Conservation (phyloP, 1,140 invertebrate genomes). For the Drosophila serrata region DNA sequence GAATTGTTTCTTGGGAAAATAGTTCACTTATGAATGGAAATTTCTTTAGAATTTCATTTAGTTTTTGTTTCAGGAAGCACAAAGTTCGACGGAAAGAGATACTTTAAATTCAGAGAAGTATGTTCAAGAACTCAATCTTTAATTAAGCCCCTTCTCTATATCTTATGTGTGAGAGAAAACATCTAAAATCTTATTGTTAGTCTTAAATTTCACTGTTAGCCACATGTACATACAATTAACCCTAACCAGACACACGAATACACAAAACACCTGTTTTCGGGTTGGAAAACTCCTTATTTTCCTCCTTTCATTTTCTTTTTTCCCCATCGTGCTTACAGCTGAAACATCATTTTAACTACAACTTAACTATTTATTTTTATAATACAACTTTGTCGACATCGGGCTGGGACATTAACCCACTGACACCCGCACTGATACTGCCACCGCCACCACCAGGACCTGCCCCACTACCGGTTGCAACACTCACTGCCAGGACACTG, state of each 20-base stretch:
- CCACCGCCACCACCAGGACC: constrained; percentile 66
- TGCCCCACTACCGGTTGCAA: constrained; percentile 71
- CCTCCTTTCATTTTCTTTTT: background rate
- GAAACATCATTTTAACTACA: constrained; percentile 76
- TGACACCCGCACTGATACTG: constrained; percentile 8
- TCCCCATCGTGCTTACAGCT: constrained; percentile 62
- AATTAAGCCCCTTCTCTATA: constrained; percentile 8
- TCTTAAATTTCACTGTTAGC: constrained; percentile 46
- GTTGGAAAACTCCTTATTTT: background rate
- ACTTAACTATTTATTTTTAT: constrained; percentile 77
- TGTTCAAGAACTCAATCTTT: background rate
- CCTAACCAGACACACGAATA: constrained; percentile 43
- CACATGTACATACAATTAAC: constrained; percentile 47
- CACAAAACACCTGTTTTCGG: constrained; percentile 27
- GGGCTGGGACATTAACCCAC: constrained; percentile 19
- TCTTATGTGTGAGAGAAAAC: constrained; percentile 25
- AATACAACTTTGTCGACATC: constrained; percentile 75
- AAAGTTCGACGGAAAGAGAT: background rate
- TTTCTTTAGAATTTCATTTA: background rate
- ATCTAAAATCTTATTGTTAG: constrained; percentile 41
- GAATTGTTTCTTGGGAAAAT: background rate
- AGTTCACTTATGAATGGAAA: background rate
- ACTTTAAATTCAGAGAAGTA: background rate
- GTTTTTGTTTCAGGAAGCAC: background rate
- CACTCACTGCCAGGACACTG: constrained; percentile 59